Percentiles rank a stretch among this genome's conserved stretches.
These are phyloP conservation scores for Xyliphius kryptos DNA, from an alignment of 2,113 vertebrate genomes.

Conservation along the genomic window DNA sequence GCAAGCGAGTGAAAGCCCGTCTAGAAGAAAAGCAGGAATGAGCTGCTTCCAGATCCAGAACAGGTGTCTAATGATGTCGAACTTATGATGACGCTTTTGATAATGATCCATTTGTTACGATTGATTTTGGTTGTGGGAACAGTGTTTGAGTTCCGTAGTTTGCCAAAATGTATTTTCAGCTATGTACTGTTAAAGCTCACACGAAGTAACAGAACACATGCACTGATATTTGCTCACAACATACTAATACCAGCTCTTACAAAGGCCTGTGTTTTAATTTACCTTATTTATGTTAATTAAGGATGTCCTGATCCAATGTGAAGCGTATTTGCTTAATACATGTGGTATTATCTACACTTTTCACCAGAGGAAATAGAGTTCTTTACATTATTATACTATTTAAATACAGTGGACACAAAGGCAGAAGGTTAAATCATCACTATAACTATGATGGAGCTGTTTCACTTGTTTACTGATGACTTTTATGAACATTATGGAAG, in stretches of 20 bases:
- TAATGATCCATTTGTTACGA: background rate
- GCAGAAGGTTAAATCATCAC: too few species aligned
- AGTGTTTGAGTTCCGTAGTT: slow-evolving; percentile 47
- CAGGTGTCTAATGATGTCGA: background rate
- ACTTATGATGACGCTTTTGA: slow-evolving; percentile 24
- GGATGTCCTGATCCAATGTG: too few species aligned
- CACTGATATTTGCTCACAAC: background rate
- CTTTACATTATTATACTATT: too few species aligned
- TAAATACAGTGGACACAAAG: too few species aligned
- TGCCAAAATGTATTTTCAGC: slow-evolving; percentile 54
- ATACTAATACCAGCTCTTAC: slow-evolving; percentile 7
- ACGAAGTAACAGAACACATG: slow-evolving; percentile 13
- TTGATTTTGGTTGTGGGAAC: background rate
- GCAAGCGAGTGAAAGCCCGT: slow-evolving; percentile 65
- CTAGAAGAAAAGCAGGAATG: slow-evolving; percentile 74
- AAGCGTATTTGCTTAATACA: too few species aligned
- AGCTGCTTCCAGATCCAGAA: background rate
- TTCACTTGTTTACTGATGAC: too few species aligned
- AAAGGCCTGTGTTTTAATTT: too few species aligned
- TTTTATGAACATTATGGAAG: too few species aligned
- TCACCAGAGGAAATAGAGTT: too few species aligned
- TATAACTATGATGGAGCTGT: too few species aligned
- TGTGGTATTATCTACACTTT: too few species aligned
- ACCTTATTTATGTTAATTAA: too few species aligned
- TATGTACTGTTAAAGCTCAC: slow-evolving; percentile 24